phyloP scores from a whole-genome alignment of 2,113 vertebrate species.

The Pimephales promelas region DNA sequence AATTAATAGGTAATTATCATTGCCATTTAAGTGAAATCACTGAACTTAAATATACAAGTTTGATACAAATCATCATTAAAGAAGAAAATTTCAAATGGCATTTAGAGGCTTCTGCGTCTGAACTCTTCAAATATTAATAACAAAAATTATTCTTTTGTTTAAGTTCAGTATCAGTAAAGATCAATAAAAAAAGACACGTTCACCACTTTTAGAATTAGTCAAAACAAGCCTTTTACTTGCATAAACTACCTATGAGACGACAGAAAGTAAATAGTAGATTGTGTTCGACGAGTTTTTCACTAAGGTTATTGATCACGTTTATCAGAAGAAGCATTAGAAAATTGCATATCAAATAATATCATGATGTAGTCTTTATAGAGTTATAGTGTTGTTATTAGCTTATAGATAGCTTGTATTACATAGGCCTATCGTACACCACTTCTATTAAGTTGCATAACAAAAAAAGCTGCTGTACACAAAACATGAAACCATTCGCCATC shows the following conservation, averaged over 20 bases:
- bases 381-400: not conserved
- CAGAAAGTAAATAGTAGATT: not conserved
- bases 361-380: not conserved
- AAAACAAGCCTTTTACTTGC: not conserved
- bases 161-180: not conserved
- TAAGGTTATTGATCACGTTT: not conserved
- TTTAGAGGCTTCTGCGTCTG: no score
- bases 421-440: no score
- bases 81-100: no score
- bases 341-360: not conserved
- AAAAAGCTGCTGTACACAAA: not conserved
- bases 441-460: no score
- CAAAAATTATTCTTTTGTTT: not conserved
- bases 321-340: not conserved
- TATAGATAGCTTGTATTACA: no score
- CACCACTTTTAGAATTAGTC: not conserved
- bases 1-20: no score
- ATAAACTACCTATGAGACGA: not conserved
- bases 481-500: not conserved
- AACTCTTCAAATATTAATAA: not conserved
- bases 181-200: no score
- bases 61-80: no score
- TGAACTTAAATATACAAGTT: no score
- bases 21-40: no score
- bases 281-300: not conserved